Conservation (phyloP, 2,797 vertebrate species). For the Nyctibius grandis region DNA sequence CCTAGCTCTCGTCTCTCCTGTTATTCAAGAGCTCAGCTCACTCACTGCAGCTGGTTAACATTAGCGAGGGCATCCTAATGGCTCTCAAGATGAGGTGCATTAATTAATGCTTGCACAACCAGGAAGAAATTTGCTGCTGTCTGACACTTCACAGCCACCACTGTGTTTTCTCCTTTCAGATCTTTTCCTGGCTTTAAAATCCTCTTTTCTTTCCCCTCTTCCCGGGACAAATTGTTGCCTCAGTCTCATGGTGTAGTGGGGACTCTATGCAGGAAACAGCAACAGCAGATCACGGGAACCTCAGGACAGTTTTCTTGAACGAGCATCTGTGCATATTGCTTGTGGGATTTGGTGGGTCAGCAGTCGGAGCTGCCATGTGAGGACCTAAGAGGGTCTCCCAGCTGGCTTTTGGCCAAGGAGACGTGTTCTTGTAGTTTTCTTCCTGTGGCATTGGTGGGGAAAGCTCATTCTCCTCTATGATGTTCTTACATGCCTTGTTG, state of each 20-base stretch:
- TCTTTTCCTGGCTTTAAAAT: neutral
- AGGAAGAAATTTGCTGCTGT: neutral
- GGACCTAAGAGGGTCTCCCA: neutral
- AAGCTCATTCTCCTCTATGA: neutral
- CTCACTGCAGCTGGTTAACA: neutral
- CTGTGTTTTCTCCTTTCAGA: neutral
- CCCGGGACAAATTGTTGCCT: neutral
- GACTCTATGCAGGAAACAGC: neutral
- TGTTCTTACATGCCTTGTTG: neutral
- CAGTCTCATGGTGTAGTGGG: neutral
- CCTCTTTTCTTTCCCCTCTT: fast-evolving
- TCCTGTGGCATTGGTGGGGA: neutral
- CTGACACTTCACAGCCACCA: neutral
- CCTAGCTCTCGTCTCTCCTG: neutral
- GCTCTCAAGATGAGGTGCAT: neutral
- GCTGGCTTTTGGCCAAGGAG: neutral
- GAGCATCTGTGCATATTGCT: neutral
- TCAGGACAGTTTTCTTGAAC: neutral
- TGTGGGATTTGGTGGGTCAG: neutral
- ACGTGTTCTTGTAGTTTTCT: neutral
- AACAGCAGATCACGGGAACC: neutral
- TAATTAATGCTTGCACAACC: neutral
- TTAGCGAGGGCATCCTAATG: neutral
- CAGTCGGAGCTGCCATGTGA: neutral
- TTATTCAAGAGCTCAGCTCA: neutral